Base-by-base conservation (phyloP, 2,113 vertebrate genomes). In the Otis tarda region DNA sequence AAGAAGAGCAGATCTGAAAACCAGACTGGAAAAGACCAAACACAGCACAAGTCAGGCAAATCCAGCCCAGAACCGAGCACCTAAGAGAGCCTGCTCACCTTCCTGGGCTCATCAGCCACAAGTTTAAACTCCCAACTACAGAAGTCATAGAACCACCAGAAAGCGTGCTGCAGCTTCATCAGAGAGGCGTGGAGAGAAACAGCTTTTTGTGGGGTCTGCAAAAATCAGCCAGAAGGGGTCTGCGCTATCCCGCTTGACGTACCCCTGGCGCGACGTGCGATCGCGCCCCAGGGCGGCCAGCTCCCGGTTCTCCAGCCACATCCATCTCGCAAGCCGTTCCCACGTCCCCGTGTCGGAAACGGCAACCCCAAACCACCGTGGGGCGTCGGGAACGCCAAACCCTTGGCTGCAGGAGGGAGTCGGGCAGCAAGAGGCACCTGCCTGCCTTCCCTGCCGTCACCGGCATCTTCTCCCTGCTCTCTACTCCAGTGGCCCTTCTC, bases 291-390 rank as follows among this genome's bases (percentile, higher is more conserved):
- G 49, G 20, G 25, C 37, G 69, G 93, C 4, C 39, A 50, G 7
- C 19, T 73, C 50, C 56, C 10, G 31, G 28, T 14, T 75, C 43
- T 6, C 1, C 3, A 78, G 60, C 24, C 25, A 2, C 2, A 1
- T 17, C 19, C 13, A 11, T 17, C 19, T 21, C 63, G 8, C 9
- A 10, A 59, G 33, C 8, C 43, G 5, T 37, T 60, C 27, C 56
- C 23, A 1, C 0, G 49, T 47, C 39, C 49, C 39, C 4, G 9
- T 2, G 39, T 8, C 0, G 0, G 53, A 53, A 23, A 70, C 5
- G 0, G 43, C 39, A 73, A 33, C 4, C 3, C 27, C 45, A 77
- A 69, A 80, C 28, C 83, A 23, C 25, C 0, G 4, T 0, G 17
- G 52, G 61, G 12, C 6, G 37, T 7, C 3, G 30, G 83, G 45